Percentiles rank a stretch among this genome's conserved stretches.
phyloP scores from a whole-genome alignment of 2,113 vertebrate species.

The Falco punctatus region DNA sequence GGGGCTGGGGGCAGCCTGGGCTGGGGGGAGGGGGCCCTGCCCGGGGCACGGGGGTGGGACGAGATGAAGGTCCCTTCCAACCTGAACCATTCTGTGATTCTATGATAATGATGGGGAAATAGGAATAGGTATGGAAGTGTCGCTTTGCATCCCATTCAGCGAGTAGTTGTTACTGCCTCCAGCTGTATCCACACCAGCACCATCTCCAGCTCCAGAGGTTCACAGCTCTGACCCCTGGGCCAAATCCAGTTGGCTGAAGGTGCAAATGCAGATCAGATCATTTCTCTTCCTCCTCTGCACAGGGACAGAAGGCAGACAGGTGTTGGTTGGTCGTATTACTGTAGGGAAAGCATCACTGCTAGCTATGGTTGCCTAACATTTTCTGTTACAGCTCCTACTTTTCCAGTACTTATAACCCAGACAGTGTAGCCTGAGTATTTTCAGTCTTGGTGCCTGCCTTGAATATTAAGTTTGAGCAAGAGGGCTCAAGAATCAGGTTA shows the following conservation, averaged over 20 bases:
- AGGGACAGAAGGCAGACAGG: neutral
- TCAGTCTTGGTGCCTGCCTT: neutral
- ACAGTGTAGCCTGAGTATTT: neutral
- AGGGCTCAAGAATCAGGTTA: neutral
- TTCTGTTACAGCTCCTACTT: neutral
- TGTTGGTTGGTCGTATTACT: accelerated
- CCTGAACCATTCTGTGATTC: too few relatives aligned
- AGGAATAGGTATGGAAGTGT: accelerated
- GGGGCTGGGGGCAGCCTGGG: too few relatives aligned
- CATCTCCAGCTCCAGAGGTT: neutral
- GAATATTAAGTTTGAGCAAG: neutral
- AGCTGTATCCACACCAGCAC: neutral
- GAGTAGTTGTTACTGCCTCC: neutral
- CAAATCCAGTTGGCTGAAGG: neutral
- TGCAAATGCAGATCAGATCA: neutral
- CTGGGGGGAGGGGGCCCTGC: too few relatives aligned
- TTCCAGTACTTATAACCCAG: neutral
- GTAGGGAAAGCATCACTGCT: neutral
- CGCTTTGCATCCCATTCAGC: accelerated
- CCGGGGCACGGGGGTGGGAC: too few relatives aligned
- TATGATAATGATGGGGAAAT: neutral
- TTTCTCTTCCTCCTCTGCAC: neutral
- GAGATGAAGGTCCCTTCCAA: too few relatives aligned
- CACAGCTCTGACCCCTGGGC: neutral
- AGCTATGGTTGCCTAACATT: neutral